These are phyloP conservation scores for Lota lota DNA, from an alignment of 2,113 vertebrate species.

Conservation along the genomic window DNA sequence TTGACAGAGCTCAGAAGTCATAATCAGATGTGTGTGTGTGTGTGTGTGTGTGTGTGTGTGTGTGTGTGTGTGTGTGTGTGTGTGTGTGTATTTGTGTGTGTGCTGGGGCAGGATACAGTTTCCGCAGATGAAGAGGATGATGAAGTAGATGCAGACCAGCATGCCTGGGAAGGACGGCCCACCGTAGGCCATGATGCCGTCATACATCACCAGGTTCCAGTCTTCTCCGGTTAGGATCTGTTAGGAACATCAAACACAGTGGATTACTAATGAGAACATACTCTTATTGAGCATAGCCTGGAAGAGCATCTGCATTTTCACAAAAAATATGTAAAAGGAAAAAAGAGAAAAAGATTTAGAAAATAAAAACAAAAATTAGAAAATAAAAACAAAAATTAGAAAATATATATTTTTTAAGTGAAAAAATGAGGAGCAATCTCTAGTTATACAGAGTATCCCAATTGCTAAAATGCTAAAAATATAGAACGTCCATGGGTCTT, in stretches of 20 bases:
- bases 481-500: too few species aligned
- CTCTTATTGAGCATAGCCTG: not conserved
- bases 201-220: slow-evolving; percentile 99
- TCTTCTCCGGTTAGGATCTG: slow-evolving; percentile 99
- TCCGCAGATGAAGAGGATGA: slow-evolving; percentile 99
- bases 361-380: too few species aligned
- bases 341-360: too few species aligned
- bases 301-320: not conserved
- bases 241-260: not conserved
- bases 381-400: too few species aligned
- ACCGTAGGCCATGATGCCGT: slow-evolving; percentile 98
- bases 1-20: too few species aligned
- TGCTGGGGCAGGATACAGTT: slow-evolving; percentile 89
- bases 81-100: not conserved
- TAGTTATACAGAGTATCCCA: too few species aligned
- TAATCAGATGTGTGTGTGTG: too few species aligned
- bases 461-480: too few species aligned
- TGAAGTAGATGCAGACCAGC: slow-evolving; percentile 99
- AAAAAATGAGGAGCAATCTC: too few species aligned
- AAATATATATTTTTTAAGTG: too few species aligned
- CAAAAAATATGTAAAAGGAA: too few species aligned
- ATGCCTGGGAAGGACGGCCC: slow-evolving; percentile 98
- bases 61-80: not conserved
- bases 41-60: not conserved
- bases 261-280: too few species aligned